phyloP scores from a whole-genome alignment of 2,888 invertebrate genomes.

The Chrysolina americana region DNA sequence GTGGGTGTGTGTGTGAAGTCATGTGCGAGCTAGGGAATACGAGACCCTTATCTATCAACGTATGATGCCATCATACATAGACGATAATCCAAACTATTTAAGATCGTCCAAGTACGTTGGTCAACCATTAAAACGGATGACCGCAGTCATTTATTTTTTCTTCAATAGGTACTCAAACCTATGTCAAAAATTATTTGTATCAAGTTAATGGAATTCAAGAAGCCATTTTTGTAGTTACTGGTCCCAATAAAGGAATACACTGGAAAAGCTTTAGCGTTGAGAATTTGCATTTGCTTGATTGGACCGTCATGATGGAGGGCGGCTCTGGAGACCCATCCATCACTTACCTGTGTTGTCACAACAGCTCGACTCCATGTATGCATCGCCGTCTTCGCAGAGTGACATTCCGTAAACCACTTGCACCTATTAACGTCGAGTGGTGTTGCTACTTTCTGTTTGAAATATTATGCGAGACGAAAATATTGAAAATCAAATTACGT shows the following conservation, averaged over 20 bases:
- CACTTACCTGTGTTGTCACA: slow-evolving; percentile 57
- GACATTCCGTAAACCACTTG: slow-evolving; percentile 55
- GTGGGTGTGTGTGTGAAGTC: too few relatives aligned
- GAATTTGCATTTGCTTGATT: slow-evolving; percentile 63
- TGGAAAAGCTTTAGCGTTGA: slow-evolving; percentile 31
- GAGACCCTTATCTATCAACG: too few relatives aligned
- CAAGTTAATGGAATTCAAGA: too few relatives aligned
- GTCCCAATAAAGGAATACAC: slow-evolving; percentile 35
- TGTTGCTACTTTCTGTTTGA: slow-evolving; percentile 43
- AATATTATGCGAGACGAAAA: slow-evolving; percentile 18
- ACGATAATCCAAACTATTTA: too few relatives aligned
- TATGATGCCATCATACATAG: too few relatives aligned
- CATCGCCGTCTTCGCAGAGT: slow-evolving; percentile 48
- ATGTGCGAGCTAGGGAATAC: too few relatives aligned
- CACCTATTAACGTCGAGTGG: slow-evolving; percentile 53
- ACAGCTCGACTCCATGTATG: slow-evolving; percentile 54
- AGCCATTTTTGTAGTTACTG: too few relatives aligned
- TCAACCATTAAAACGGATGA: too few relatives aligned
- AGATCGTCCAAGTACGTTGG: too few relatives aligned
- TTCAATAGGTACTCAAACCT: too few relatives aligned
- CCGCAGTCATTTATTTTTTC: too few relatives aligned
- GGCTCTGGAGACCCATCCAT: slow-evolving; percentile 60
- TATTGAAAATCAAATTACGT: background rate
- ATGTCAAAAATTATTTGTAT: too few relatives aligned
- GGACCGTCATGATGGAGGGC: slow-evolving; percentile 60